Evolutionary conservation across 2,888 invertebrate genomes (phyloP), one percentile per base, ranked within the genome.

Genomic region (Agrochola lychnidis): DNA sequence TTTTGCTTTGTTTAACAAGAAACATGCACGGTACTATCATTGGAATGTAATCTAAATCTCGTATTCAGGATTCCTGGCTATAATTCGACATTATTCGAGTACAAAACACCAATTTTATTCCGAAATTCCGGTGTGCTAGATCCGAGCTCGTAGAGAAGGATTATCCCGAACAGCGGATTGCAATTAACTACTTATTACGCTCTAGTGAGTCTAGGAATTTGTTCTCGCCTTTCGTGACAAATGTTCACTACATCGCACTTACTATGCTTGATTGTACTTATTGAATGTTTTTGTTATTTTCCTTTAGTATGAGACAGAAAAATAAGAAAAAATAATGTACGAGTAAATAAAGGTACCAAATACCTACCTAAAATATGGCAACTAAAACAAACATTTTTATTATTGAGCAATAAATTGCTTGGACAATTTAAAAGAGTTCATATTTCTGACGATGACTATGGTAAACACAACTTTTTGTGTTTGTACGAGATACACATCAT

Each of bases 181-280:
- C 81, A 81, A 82, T 82, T 82, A 79, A 79, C 40, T 81, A 51
- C 73, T 69, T 81, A 83, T 51, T 51, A 66, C 73, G 79, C 78
- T 40, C 48, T 64, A 57, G 64, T 30, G 56, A 48, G 19, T 42
- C 42, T 36, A 30, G 42, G 56, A 76, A 76, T 76, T 82, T 64
- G 14, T 51, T 62, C 42, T 36, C 51, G 57, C 63, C 25, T 76
- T 76, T 63, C 10, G 36, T 36, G 67, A 63, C 56, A 42, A 61
- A 66, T 67, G 36, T 78, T 56, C 61, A 51, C 30, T 63, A 51
- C 9, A n/a, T 16, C 6, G 12, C 19, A 51, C 3, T 51, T 45
- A 4, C 16, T 48, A 40, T 62, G 30, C n/a, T 42, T 36, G 16
- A 22, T 57, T 51, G 19, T 63, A 79, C 22, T 1, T 22, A 42